A percentile compares a stretch with the other conserved stretches of the same genome.
phyloP scores from a whole-genome alignment of 2,797 vertebrate genomes.

The Myotis myotis region DNA sequence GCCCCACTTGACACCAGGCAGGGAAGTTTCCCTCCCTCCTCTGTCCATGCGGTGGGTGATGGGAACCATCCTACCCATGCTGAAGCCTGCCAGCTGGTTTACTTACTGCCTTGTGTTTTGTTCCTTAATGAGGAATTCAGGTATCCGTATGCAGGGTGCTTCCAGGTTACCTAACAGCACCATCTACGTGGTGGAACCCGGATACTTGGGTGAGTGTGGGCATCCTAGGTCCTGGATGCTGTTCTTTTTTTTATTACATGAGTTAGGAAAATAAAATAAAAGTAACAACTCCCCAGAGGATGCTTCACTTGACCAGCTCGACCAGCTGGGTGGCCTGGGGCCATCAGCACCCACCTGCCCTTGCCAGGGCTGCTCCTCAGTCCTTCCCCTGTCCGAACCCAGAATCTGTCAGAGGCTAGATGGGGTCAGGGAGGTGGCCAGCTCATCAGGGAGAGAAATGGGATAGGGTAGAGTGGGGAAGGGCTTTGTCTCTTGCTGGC shows the following conservation, averaged over 20 bases:
- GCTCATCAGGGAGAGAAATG: background rate
- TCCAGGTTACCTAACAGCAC: conserved; percentile 96
- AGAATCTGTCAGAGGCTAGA: background rate
- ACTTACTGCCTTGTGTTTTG: background rate
- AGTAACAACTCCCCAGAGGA: background rate
- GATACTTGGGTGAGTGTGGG: conserved; percentile 91
- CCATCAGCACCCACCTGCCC: background rate
- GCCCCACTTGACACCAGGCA: background rate
- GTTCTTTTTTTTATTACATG: background rate
- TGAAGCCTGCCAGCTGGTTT: background rate
- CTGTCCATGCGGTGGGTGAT: fast-evolving
- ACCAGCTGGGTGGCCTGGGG: background rate
- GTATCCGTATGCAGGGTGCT: conserved; percentile 93
- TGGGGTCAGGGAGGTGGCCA: background rate
- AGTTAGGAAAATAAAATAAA: background rate
- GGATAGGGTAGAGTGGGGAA: too few relatives aligned
- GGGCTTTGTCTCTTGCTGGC: background rate
- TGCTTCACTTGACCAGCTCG: background rate
- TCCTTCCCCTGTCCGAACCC: background rate
- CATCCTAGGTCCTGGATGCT: background rate
- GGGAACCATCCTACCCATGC: fast-evolving
- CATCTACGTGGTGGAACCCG: conserved; percentile 93
- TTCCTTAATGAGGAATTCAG: conserved; percentile 86
- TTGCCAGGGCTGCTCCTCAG: background rate
- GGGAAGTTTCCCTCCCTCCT: background rate